Evolutionary conservation across 23 tunicate species (phyloP).

Genomic region (Ciona savignyi): DNA sequence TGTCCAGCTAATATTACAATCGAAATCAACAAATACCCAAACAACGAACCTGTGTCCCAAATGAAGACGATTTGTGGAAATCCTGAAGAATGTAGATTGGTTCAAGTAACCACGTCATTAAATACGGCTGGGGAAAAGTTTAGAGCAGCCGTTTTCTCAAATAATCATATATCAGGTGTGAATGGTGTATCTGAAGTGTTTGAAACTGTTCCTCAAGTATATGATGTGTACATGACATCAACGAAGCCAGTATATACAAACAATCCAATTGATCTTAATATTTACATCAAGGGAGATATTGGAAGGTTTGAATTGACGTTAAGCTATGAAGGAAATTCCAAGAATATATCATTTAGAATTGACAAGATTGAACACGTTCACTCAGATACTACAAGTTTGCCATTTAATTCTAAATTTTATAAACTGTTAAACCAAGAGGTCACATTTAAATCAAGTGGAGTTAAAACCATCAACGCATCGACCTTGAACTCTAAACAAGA

Average conservation of each 20-base stretch:
- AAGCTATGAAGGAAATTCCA: not conserved
- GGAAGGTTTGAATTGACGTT: not conserved
- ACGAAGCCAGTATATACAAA: not conserved
- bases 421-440: not conserved
- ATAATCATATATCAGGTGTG: not conserved
- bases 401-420: not conserved
- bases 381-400: not conserved
- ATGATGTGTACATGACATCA: conserved; percentile 7
- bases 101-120: not conserved
- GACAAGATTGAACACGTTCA: not conserved
- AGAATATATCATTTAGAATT: not conserved
- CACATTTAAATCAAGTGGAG: not conserved
- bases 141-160: not conserved
- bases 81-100: conserved; percentile 4
- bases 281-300: conserved; percentile 3
- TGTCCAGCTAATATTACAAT: conserved; percentile 1
- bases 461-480: not conserved
- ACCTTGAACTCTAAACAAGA: not conserved
- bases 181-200: not conserved
- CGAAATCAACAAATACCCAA: not conserved
- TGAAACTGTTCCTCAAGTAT: conserved; percentile 4
- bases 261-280: not conserved
- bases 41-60: not conserved
- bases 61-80: not conserved
- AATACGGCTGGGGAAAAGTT: not conserved